A percentile compares a stretch with the other conserved stretches of the same genome.
Evolutionary conservation across 2,113 vertebrate genomes (phyloP).

Genomic region (Notiomystis cincta): DNA sequence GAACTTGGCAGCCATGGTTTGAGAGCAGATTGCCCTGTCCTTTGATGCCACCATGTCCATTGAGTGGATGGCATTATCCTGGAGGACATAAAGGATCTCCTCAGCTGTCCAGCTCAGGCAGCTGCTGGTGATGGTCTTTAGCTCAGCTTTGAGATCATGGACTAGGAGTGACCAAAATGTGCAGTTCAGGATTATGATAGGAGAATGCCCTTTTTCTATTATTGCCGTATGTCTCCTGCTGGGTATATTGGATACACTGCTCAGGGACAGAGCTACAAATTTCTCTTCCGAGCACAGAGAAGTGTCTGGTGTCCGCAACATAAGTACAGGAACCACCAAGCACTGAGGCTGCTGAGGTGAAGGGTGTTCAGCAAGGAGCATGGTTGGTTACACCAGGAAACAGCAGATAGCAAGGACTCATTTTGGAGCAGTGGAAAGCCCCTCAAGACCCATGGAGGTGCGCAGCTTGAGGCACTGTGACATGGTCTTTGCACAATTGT

Average conservation of each 20-base stretch:
- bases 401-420: neutral
- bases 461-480: neutral
- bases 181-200: neutral
- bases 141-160: neutral
- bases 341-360: neutral
- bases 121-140: neutral
- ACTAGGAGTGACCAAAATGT: neutral
- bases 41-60: rapidly evolving
- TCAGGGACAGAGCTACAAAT: neutral
- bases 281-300: neutral
- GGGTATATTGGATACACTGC: neutral
- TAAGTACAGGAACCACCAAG: neutral
- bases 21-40: neutral
- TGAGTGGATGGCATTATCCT: neutral
- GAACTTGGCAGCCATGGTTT: neutral
- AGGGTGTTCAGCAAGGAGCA: neutral
- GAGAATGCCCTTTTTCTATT: neutral
- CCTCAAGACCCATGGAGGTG: neutral
- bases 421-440: neutral
- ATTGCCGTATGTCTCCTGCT: rapidly evolving
- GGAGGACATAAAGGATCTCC: neutral
- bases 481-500: neutral
- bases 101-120: neutral
- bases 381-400: neutral
- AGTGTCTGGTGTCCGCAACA: rapidly evolving